Evolutionary conservation across 2,888 invertebrate species (phyloP), one percentile per base, ranked within the genome.

Genomic region (Agrotis clavis): DNA sequence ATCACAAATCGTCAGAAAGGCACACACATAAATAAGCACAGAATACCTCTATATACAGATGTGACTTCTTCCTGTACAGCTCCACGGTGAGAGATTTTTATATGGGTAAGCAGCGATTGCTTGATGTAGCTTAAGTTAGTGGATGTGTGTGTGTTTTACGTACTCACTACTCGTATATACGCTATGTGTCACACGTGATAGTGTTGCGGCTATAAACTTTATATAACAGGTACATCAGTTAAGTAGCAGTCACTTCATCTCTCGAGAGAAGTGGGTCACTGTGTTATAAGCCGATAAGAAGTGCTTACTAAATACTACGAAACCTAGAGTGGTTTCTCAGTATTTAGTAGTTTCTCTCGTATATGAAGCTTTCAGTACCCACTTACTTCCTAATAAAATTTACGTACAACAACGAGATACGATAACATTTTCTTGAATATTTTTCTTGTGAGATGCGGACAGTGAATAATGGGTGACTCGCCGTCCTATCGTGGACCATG

Each of bases 41-140:
- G 67, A 71, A 84, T 74, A 72, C 70, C 75, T 75, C 69, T 66
- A 72, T 66, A 72, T 79, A 75, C 73, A 83, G 75, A 82, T 79
- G 67, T 61, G 54, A 13, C 54, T 61, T 41, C 16, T 70, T 18
- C 19, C 18, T 50, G 41, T 25, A 13, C 30, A 30, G 18, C 18
- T 2, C 48, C 25, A 54, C 14, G 35, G 1, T n/a, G n/a, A 59
- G 35, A 18, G 14, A 30, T 30, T 11, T 48, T 65, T 35, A 41
- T 25, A 13, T 59, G 19, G 4, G 30, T 35, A 59, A 53, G 25
- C 13, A 48, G 48, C 21, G 6, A 71, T 60, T 56, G 51, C 45
- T 19, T 51, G 30, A 50, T 11, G 51, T 48, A 41, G 25, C 19
- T 13, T 13, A n/a, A 67, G n/a, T 4, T 63, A 13, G 45, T 35